Conservation (phyloP, 2,888 invertebrate species). For the Lampropteryx suffumata region DNA sequence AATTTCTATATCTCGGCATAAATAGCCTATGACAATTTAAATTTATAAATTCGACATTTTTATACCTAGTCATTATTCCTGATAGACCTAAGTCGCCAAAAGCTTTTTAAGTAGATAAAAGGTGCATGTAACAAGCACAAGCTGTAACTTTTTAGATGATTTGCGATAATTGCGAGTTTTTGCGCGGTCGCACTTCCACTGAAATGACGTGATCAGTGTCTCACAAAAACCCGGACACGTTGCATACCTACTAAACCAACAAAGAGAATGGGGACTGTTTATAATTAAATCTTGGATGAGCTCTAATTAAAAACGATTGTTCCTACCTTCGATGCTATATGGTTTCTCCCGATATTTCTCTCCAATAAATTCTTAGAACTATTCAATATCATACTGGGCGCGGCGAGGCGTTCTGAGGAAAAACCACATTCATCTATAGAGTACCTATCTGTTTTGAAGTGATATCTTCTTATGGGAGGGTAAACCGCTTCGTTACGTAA, state of each 20-base stretch:
- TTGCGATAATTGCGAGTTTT: slow-evolving; percentile 44
- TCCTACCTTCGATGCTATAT: slow-evolving; percentile 12
- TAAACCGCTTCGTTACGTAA: no score
- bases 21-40: no score
- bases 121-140: slow-evolving; percentile 22
- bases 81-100: no score
- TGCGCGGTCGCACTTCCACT: slow-evolving; percentile 39
- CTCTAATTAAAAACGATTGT: slow-evolving; percentile 22
- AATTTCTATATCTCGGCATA: no score
- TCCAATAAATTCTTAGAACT: no score
- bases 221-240: slow-evolving; percentile 56
- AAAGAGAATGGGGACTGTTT: slow-evolving; percentile 39
- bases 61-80: no score
- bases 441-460: no score
- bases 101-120: slow-evolving; percentile 22
- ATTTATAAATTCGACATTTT: no score
- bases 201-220: slow-evolving; percentile 48
- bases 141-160: slow-evolving; percentile 34
- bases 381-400: neutral
- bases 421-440: no score
- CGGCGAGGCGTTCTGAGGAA: slow-evolving; percentile 3
- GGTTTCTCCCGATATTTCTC: neutral
- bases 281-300: slow-evolving; percentile 21
- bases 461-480: no score
- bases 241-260: slow-evolving; percentile 35